These are phyloP conservation scores for Taenaris catops DNA, from an alignment of 2,888 invertebrate species.

Conservation along the genomic window DNA sequence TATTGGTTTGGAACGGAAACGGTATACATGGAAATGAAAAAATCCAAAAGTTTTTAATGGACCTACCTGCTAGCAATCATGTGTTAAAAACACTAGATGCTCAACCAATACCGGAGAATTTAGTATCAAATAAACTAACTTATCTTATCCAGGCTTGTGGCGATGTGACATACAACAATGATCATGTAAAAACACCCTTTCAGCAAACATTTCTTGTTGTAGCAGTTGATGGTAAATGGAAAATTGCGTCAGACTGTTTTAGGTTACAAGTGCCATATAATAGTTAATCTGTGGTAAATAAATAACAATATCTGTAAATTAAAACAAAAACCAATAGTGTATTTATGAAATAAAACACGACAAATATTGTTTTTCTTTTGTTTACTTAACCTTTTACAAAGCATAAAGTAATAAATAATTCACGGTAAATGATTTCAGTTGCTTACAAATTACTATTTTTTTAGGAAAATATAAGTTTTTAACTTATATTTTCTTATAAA, in stretches of 20 bases:
- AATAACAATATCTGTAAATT: too few relatives aligned
- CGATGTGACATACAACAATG: conserved; percentile 85
- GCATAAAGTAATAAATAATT: too few relatives aligned
- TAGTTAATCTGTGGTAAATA: too few relatives aligned
- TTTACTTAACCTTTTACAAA: too few relatives aligned
- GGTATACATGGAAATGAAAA: conserved; percentile 88
- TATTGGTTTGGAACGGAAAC: conserved; percentile 97
- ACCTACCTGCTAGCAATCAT: conserved; percentile 91
- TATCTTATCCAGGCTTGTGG: conserved; percentile 92
- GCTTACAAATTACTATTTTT: too few relatives aligned
- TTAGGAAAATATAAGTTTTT: too few relatives aligned
- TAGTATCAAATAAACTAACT: conserved; percentile 88
- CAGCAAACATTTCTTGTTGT: conserved; percentile 94
- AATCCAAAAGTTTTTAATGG: conserved; percentile 92
- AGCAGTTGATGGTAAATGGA: conserved; percentile 94
- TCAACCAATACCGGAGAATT: conserved; percentile 89
- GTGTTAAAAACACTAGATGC: conserved; percentile 89
- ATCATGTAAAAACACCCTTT: conserved; percentile 82
- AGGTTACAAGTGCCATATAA: conserved; percentile 84
- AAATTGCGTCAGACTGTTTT: conserved; percentile 94
- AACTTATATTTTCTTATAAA: too few relatives aligned
- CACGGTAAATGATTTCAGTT: too few relatives aligned
- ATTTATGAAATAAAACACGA: too few relatives aligned
- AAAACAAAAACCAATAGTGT: too few relatives aligned
- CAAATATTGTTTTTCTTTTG: too few relatives aligned